Percentiles rank a stretch among this genome's conserved stretches.
phyloP scores from a whole-genome alignment of 2,113 vertebrate species.

The Elaphurus davidianus region DNA sequence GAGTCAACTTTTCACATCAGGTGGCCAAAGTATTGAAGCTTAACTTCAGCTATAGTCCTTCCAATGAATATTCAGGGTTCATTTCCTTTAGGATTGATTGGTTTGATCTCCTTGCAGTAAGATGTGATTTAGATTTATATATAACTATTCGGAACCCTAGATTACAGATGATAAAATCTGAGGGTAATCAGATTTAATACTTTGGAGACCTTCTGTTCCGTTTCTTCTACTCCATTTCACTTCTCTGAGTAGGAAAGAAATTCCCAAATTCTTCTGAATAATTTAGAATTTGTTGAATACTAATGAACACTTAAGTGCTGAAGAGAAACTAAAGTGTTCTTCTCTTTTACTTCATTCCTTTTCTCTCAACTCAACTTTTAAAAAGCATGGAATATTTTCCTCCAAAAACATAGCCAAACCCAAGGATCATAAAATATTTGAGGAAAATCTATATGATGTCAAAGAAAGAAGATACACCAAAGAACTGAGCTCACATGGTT shows the following conservation, averaged over 20 bases:
- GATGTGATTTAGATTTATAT: neutral
- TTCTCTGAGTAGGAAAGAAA: neutral
- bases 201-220: neutral
- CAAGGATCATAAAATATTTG: neutral
- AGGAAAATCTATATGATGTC: neutral
- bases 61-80: neutral
- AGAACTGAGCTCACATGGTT: neutral
- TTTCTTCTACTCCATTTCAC: neutral
- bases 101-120: neutral
- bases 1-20: neutral
- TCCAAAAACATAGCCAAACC: neutral
- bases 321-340: neutral
- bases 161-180: neutral
- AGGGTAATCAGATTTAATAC: neutral
- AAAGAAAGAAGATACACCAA: neutral
- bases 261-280: neutral
- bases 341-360: neutral
- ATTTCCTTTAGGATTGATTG: neutral
- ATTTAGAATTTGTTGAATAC: neutral
- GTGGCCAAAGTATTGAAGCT: neutral
- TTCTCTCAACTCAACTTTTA: neutral
- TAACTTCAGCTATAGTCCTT: neutral
- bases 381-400: neutral
- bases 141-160: too few species aligned
- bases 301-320: neutral